A percentile compares a stretch with the other conserved stretches of the same genome.
These are phyloP conservation scores for Cladopsammia gracilis DNA, from an alignment of 64 coral and sea anemone species.

Conservation along the genomic window DNA sequence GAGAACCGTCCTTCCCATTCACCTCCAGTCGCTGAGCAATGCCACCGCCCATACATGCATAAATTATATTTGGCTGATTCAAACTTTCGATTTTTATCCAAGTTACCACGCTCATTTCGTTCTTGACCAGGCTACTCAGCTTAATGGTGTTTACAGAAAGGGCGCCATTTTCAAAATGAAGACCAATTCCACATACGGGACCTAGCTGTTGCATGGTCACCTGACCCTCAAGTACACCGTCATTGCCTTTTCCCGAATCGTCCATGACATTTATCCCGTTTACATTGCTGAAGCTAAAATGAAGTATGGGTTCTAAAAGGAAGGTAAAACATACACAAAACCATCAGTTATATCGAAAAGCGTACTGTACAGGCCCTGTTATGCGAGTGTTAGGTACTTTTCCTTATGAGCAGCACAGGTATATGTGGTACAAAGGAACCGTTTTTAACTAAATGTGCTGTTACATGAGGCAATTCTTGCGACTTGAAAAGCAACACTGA, in stretches of 20 bases:
- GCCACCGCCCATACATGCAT: slow-evolving; percentile 9
- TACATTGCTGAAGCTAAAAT: slow-evolving; percentile 3
- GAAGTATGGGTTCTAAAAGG: background rate
- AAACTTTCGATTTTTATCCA: slow-evolving; percentile 45
- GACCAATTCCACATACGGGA: slow-evolving; percentile 9
- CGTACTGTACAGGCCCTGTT: background rate
- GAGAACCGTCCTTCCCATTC: background rate
- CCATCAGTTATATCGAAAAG: background rate
- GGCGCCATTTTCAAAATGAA: background rate
- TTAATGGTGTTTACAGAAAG: background rate
- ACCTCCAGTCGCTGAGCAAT: slow-evolving; percentile 31
- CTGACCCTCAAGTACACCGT: background rate
- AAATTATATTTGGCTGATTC: slow-evolving; percentile 34
- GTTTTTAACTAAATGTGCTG: too few species aligned
- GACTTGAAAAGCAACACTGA: too few species aligned
- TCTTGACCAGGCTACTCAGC: background rate
- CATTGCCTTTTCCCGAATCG: background rate
- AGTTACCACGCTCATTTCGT: slow-evolving; percentile 8
- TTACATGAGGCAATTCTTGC: too few species aligned
- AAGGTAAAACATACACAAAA: background rate
- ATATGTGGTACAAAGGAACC: too few species aligned
- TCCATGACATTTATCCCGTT: background rate
- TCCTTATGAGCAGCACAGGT: background rate
- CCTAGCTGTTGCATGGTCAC: background rate
- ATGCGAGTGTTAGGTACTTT: background rate